Evolutionary conservation across 2,797 vertebrate genomes (phyloP).

Genomic region (Remorina albescens): DNA sequence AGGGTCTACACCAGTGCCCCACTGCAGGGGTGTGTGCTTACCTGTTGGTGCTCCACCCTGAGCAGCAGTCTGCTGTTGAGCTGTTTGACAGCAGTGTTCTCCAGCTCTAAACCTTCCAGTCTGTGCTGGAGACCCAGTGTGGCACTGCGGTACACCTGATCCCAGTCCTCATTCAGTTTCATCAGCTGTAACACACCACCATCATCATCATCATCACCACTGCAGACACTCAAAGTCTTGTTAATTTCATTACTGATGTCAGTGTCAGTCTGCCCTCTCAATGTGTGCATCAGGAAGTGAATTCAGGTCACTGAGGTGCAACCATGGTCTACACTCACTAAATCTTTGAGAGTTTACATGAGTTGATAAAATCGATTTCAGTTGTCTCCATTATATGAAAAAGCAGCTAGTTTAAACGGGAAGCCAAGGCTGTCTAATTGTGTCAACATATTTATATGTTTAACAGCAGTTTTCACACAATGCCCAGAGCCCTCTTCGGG

Average conservation of each 20-base stretch:
- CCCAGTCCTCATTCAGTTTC: conserved; percentile 90
- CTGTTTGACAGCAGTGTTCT: conserved; percentile 80
- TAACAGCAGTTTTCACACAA: conserved; percentile 62
- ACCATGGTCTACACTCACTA: conserved; percentile 12
- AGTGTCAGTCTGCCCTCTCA: conserved; percentile 11
- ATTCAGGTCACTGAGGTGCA: conserved; percentile 34
- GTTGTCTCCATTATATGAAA: conserved; percentile 7
- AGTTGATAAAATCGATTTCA: neutral
- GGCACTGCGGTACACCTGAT: conserved; percentile 85
- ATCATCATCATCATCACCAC: conserved; percentile 29
- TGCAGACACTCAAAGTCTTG: conserved; percentile 2
- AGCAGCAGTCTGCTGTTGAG: conserved; percentile 82
- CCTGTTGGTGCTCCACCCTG: conserved; percentile 87
- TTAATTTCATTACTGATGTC: conserved; percentile 5
- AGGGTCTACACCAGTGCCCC: neutral
- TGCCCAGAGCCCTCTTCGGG: conserved; percentile 58
- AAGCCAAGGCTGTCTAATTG: conserved; percentile 34
- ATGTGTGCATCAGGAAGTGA: conserved; percentile 17
- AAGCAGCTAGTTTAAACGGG: conserved; percentile 38
- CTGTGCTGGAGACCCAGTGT: conserved; percentile 82
- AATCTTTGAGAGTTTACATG: conserved; percentile 14
- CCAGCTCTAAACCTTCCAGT: conserved; percentile 76
- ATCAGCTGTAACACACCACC: conserved; percentile 81
- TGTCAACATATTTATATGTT: conserved; percentile 42
- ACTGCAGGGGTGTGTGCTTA: conserved; percentile 52